Conservation (phyloP, 2,888 invertebrate species). For the Baronia brevicornis region DNA sequence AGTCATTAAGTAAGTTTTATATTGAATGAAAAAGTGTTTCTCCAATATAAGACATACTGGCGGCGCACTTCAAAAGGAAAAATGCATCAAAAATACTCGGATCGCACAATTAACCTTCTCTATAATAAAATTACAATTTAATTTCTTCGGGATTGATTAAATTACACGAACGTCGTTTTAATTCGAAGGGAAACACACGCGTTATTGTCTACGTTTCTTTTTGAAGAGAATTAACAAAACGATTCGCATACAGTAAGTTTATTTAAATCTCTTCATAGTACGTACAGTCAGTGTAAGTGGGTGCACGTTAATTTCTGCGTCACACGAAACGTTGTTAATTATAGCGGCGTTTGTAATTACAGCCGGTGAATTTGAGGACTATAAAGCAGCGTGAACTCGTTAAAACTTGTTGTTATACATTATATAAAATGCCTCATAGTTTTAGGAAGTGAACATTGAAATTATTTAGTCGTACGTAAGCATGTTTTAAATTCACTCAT, state of each 20-base stretch:
- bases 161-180: constrained; percentile 49
- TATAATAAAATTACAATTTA: constrained; percentile 60
- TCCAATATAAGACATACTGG: constrained; percentile 17
- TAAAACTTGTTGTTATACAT: constrained; percentile 15
- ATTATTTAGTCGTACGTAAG: constrained; percentile 16
- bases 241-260: constrained; percentile 15
- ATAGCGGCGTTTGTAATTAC: constrained; percentile 29
- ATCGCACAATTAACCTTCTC: constrained; percentile 49
- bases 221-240: constrained; percentile 14
- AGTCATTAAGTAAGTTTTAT: constrained; percentile 42
- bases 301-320: constrained; percentile 28
- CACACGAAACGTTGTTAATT: constrained; percentile 34
- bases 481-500: constrained; percentile 14
- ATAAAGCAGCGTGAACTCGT: constrained; percentile 32
- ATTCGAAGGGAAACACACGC: constrained; percentile 36
- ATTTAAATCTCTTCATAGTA: constrained; percentile 22
- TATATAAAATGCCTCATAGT: constrained; percentile 14
- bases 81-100: constrained; percentile 40
- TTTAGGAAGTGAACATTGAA: constrained; percentile 17
- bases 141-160: constrained; percentile 53
- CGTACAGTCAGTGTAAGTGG: constrained; percentile 16
- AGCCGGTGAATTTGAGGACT: constrained; percentile 28
- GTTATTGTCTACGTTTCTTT: constrained; percentile 13
- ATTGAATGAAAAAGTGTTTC: constrained; percentile 29
- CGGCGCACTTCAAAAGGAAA: constrained; percentile 43